Base-by-base conservation (phyloP, 1,140 invertebrate species). In the Aethina tumida region DNA sequence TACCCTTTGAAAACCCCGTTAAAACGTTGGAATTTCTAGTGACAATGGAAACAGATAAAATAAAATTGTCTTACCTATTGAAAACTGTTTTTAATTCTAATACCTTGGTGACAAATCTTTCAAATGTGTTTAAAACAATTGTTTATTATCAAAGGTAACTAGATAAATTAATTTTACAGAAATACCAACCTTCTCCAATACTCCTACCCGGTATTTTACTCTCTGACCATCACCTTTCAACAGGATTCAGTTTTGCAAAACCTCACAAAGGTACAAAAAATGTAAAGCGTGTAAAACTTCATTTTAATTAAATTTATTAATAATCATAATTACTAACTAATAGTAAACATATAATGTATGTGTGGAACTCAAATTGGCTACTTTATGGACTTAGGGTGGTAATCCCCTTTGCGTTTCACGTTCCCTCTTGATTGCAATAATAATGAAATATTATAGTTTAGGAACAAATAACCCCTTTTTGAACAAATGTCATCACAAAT, bases 1-100 rank as follows among this genome's bases (percentile, higher is more conserved):
- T 87, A 1, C 71, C 77, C n/a, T 79, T 49, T 8, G 78, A 77
- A 70, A 90, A 87, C 10, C 88, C 93, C 49, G 73, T 83, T 7
- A 96, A 60, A 2, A 93, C 94, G 59, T 92, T 81, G 31, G 72
- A 68, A 69, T 97, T 97, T 27, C 94, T 93, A 35, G 87, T 90
- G 1, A 95, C 77, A 20, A 79, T 78, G 49, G 85, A 69, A 49
- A 68, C 66, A 51, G 79, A 82, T 17, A 75, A 65, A 39, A 70
- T 92, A 53, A 92, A 66, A 59, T 77, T 84, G 13, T 80, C 84
- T 52, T 80, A 87, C 90, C 95, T 95, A 44, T 79, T 75, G 7
- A 77, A 70, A 1, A 93, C 79, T 26, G 75, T 67, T 68, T 90
- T 88, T 39, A 79, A 71, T 60, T 93, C 82, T 18, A 97, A 60